phyloP scores from a whole-genome alignment of 2,797 vertebrate genomes.

The Chrosomus eos region DNA sequence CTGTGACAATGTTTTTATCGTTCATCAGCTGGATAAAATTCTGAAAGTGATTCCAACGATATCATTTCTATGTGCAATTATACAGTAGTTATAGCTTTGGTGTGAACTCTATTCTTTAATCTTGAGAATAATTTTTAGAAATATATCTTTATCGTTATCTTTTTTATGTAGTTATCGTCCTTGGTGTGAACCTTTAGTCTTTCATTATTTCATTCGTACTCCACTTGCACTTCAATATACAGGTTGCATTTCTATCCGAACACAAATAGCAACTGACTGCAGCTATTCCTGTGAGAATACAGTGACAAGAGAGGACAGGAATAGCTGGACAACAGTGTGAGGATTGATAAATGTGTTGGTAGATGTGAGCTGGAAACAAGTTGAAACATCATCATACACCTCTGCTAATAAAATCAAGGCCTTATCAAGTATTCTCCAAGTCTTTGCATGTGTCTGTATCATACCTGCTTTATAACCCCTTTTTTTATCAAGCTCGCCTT shows the following conservation, averaged over 20 bases:
- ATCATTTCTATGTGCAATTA: too few species aligned
- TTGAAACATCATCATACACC: background rate
- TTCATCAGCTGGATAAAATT: too few species aligned
- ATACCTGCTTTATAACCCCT: conserved; percentile 91
- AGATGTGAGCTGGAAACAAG: background rate
- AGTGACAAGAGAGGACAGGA: background rate
- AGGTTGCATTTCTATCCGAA: background rate
- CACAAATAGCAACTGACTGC: background rate
- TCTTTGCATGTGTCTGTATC: conserved; percentile 56
- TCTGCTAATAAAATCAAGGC: background rate
- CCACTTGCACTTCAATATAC: background rate
- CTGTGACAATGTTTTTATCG: too few species aligned
- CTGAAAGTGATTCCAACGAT: too few species aligned
- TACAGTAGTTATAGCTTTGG: too few species aligned
- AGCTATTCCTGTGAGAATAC: conserved; percentile 9
- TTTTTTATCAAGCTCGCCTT: conserved; percentile 90
- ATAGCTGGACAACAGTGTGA: conserved; percentile 13
- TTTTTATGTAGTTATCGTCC: too few species aligned
- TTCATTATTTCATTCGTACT: background rate
- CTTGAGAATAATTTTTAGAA: too few species aligned
- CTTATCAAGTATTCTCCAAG: conserved; percentile 49
- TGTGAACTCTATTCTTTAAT: too few species aligned
- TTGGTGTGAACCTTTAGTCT: background rate
- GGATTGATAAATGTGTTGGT: conserved; percentile 1
- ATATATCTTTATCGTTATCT: too few species aligned